Conservation (phyloP, 1,140 invertebrate genomes). For the Sogatella furcifera region DNA sequence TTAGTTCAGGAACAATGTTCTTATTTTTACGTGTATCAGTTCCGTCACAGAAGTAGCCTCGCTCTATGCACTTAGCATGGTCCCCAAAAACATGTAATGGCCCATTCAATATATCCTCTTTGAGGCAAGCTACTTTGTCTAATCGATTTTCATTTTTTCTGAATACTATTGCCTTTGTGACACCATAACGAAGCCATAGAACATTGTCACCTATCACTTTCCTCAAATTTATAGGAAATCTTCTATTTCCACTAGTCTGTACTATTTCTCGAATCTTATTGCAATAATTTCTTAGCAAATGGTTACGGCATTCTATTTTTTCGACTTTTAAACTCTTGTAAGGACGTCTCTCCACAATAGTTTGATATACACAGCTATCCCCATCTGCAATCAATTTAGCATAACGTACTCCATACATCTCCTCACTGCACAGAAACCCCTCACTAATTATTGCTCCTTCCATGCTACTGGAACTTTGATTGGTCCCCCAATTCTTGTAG, state of each 20-base stretch:
- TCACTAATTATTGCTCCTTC: constrained; percentile 20
- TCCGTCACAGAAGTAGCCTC: constrained; percentile 6
- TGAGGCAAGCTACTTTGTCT: too few species aligned
- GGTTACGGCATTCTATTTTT: constrained; percentile 18
- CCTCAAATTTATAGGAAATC: too few species aligned
- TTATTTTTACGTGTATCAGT: too few species aligned
- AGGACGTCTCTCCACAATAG: constrained; percentile 18
- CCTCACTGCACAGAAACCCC: constrained; percentile 15
- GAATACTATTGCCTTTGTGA: too few species aligned
- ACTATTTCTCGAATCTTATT: constrained; percentile 13
- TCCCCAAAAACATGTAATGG: constrained; percentile 6
- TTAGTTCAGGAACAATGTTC: constrained; percentile 1
- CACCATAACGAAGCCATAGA: too few species aligned
- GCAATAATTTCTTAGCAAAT: constrained; percentile 13
- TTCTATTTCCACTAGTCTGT: too few species aligned
- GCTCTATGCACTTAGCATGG: constrained; percentile 3
- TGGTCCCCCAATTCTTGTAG: constrained; percentile 23
- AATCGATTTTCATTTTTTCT: too few species aligned
- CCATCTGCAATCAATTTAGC: constrained; percentile 27
- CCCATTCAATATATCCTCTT: constrained; percentile 10
- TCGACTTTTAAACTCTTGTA: constrained; percentile 13
- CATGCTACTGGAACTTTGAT: constrained; percentile 27
- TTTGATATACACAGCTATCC: constrained; percentile 26
- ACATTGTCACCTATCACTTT: too few species aligned
- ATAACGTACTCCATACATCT: constrained; percentile 25